Conservation (phyloP, 1,140 invertebrate genomes). For the Cyclina sinensis region DNA sequence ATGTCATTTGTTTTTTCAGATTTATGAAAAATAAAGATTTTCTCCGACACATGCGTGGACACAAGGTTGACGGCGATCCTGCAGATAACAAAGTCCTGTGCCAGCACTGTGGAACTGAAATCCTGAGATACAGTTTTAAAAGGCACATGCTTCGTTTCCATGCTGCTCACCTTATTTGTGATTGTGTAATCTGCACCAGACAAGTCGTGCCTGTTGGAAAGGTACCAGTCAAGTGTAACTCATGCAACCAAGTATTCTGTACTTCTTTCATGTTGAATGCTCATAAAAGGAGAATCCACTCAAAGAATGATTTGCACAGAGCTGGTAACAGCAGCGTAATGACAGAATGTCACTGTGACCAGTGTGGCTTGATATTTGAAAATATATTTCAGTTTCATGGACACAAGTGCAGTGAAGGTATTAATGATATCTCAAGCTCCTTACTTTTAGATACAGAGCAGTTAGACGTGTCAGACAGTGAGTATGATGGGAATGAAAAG, state of each 20-base stretch:
- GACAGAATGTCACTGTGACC: neutral
- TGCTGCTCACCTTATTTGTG: neutral
- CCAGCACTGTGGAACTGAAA: conserved; percentile 1
- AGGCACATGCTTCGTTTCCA: neutral
- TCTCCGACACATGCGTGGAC: neutral
- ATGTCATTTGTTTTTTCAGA: neutral
- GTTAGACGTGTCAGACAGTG: neutral
- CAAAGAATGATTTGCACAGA: too few species aligned
- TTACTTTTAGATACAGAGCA: neutral
- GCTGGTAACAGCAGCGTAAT: neutral
- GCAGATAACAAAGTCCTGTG: neutral
- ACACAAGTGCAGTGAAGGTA: neutral
- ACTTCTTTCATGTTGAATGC: neutral
- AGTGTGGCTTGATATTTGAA: neutral
- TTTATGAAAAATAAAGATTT: neutral
- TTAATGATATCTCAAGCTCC: neutral
- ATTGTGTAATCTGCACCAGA: neutral
- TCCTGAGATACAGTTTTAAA: neutral
- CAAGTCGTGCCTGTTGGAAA: neutral
- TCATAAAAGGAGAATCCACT: neutral
- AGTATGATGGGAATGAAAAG: neutral
- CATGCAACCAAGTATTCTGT: neutral
- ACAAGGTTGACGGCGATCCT: neutral
- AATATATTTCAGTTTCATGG: neutral
- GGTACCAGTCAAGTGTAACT: neutral